Evolutionary conservation across 2,113 vertebrate genomes (phyloP).

Genomic region (Neogobius melanostomus): DNA sequence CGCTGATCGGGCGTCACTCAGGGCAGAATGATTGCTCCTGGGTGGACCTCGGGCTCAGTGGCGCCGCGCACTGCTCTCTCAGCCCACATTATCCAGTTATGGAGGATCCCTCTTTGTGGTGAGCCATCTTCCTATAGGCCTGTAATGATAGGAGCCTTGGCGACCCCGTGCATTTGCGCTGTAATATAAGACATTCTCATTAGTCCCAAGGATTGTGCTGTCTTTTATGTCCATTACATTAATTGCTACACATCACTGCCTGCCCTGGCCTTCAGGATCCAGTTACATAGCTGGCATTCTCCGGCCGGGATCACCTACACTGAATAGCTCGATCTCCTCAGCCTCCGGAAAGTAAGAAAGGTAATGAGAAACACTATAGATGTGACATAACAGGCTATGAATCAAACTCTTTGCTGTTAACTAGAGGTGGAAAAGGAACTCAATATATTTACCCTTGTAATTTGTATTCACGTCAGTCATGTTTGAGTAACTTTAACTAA

Average conservation of each 20-base stretch:
- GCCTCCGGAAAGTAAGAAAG: constrained; percentile 37
- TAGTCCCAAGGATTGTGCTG: constrained; percentile 57
- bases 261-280: constrained; percentile 57
- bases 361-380: constrained; percentile 47
- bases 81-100: constrained; percentile 66
- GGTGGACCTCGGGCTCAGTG: constrained; percentile 61
- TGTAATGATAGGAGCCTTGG: constrained; percentile 66
- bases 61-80: constrained; percentile 64
- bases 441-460: neutral
- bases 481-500: too few relatives aligned
- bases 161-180: constrained; percentile 68
- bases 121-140: constrained; percentile 63
- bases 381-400: constrained; percentile 38
- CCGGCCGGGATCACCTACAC: constrained; percentile 43
- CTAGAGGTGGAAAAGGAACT: neutral
- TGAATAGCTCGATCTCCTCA: constrained; percentile 24
- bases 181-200: constrained; percentile 72
- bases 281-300: constrained; percentile 60
- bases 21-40: constrained; percentile 69
- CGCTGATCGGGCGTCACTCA: constrained; percentile 57
- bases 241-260: constrained; percentile 73
- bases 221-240: constrained; percentile 76
- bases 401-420: constrained; percentile 41
- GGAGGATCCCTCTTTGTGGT: constrained; percentile 65
- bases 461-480: too few relatives aligned